These are phyloP conservation scores for Burhinus bistriatus DNA, from an alignment of 2,113 vertebrate genomes.

Conservation along the genomic window DNA sequence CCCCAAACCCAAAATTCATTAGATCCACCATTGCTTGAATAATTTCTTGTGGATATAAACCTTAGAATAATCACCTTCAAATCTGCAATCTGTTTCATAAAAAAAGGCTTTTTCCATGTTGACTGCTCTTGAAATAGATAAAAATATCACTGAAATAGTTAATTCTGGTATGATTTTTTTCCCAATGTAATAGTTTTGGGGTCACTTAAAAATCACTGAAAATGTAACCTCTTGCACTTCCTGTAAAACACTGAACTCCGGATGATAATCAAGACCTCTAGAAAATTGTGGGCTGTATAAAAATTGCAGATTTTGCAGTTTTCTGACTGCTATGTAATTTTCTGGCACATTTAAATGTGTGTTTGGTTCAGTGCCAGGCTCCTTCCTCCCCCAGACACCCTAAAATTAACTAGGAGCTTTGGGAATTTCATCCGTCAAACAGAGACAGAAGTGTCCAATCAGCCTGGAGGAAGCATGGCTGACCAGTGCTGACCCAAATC, in stretches of 20 bases:
- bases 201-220: constrained; percentile 68
- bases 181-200: constrained; percentile 36
- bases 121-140: not conserved
- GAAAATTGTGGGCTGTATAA: constrained; percentile 42
- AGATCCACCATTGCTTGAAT: not conserved
- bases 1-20: not conserved
- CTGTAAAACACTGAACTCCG: constrained; percentile 50
- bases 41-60: not conserved
- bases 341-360: constrained; percentile 26
- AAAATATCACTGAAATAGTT: constrained; percentile 61
- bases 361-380: constrained; percentile 15
- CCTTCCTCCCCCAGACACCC: constrained; percentile 42
- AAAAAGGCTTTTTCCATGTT: not conserved
- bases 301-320: constrained; percentile 59
- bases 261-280: constrained; percentile 58
- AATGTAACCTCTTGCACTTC: constrained; percentile 60
- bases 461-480: constrained; percentile 11
- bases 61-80: not conserved
- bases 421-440: constrained; percentile 54
- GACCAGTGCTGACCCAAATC: not conserved
- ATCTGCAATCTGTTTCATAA: not conserved
- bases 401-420: constrained; percentile 64
- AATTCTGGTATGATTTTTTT: constrained; percentile 48
- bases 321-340: constrained; percentile 57
- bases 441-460: constrained; percentile 26